These are phyloP conservation scores for Cyprinodon variegatus DNA, from an alignment of 2,113 vertebrate genomes.

Conservation along the genomic window DNA sequence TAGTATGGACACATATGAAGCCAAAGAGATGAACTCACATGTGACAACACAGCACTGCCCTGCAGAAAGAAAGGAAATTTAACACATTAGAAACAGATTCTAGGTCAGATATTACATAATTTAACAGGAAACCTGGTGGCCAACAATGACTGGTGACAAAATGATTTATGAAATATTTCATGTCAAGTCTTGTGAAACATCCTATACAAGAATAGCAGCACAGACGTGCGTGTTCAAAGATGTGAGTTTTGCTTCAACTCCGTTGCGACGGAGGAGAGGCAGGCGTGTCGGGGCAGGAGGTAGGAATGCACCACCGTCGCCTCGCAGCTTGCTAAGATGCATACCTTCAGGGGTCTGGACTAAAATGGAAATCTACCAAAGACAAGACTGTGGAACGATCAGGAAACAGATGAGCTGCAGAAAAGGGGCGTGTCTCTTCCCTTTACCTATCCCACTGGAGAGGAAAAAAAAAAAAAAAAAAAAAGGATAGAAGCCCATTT, in stretches of 20 bases:
- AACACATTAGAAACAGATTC: constrained; percentile 37
- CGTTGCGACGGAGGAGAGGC: constrained; percentile 13
- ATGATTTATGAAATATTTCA: constrained; percentile 1
- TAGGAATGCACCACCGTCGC: constrained; percentile 57
- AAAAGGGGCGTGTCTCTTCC: not conserved
- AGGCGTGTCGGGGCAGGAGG: constrained; percentile 58
- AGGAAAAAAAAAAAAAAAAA: not conserved
- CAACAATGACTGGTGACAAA: constrained; percentile 7
- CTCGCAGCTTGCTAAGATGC: not conserved
- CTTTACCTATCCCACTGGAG: not conserved
- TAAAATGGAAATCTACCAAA: not conserved
- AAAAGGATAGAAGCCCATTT: not conserved
- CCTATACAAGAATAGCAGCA: not conserved
- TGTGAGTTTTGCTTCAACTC: constrained; percentile 1
- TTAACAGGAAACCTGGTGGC: constrained; percentile 28
- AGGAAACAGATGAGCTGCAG: not conserved
- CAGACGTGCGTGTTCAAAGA: not conserved
- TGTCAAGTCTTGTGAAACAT: constrained; percentile 19
- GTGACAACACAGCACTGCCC: constrained; percentile 71
- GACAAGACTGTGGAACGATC: not conserved
- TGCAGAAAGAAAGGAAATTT: constrained; percentile 37
- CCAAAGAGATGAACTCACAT: constrained; percentile 72
- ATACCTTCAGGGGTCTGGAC: not conserved
- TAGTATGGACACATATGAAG: constrained; percentile 41
- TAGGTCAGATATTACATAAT: constrained; percentile 3